Conservation (phyloP, 64 coral and sea anemone species). For the Montipora capricornis region DNA sequence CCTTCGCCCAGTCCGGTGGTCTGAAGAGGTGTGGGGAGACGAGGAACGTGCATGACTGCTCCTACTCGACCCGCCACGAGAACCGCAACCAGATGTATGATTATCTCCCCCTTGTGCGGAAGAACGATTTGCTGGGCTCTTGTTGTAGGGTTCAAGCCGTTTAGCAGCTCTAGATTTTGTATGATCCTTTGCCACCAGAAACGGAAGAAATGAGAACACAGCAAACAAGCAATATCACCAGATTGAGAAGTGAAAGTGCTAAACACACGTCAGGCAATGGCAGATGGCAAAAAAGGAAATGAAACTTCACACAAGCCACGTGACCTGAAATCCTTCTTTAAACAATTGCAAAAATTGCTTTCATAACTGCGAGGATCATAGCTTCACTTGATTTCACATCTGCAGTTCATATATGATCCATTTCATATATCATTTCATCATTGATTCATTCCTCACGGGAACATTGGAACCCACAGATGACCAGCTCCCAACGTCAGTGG, state of each 20-base stretch:
- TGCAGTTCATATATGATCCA: no score
- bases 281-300: no score
- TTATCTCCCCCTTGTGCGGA: background rate
- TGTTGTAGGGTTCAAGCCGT: background rate
- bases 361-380: no score
- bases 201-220: background rate
- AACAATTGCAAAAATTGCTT: no score
- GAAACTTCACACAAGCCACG: no score
- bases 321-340: no score
- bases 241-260: no score
- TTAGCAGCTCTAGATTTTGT: background rate
- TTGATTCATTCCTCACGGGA: no score
- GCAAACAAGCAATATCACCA: background rate
- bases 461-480: no score
- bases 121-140: background rate
- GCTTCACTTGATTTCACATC: no score
- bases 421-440: no score
- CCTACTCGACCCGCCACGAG: background rate
- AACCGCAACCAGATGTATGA: background rate
- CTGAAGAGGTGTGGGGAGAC: background rate
- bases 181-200: background rate
- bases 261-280: background rate
- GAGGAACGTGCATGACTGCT: background rate
- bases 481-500: no score
- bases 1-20: background rate